Base-by-base conservation (phyloP, 2,888 invertebrate species). In the Drosophila affinis region DNA sequence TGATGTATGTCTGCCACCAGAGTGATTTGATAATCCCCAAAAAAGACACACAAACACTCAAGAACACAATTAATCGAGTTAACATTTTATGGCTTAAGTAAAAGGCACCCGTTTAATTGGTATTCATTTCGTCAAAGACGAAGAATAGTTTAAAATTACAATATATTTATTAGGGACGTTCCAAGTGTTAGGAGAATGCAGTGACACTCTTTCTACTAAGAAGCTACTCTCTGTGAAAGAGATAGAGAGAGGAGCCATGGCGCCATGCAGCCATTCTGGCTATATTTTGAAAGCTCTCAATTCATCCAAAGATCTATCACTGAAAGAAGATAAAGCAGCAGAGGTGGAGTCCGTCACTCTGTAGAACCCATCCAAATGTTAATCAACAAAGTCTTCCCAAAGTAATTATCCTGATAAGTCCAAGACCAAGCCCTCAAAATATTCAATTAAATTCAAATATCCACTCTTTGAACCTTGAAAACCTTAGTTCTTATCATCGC, bases 11-110 rank as follows among this genome's bases (percentile, higher is more conserved):
- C 39, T 7, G 14, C 1, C 39, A 3, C 51, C 67, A 9, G 51
- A 56, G 68, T 46, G 45, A 68, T 67, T 67, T 67, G 55, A 67
- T 67, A 67, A 67, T 67, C 51, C 21, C 45, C 34, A 14, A 39
- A 39, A 39, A 39, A 3, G 18, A 18, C 2, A 34, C 12, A 14
- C 14, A 39, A 7, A 39, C 24, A 24, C 21, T 0, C 21, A 21
- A 3, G 21, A 0, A 24, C 5, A 24, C 24, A 65, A 54, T 18
- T 18, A 65, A 67, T 51, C 24, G 51, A 10, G 27, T 56, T 56
- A 56, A 56, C 51, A 34, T 32, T 67, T 67, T 67, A n/a, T 39
- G 7, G 39, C 2, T 14, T 14, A 6, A 39, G 14, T 14, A 14
- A 39, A 14, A n/a, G 39, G n/a, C 7, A n/a, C 7, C 14, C n/a